Percentiles rank a stretch among this genome's conserved stretches.
These are phyloP conservation scores for Cervus canadensis DNA, from an alignment of 2,113 vertebrate species.

Conservation along the genomic window DNA sequence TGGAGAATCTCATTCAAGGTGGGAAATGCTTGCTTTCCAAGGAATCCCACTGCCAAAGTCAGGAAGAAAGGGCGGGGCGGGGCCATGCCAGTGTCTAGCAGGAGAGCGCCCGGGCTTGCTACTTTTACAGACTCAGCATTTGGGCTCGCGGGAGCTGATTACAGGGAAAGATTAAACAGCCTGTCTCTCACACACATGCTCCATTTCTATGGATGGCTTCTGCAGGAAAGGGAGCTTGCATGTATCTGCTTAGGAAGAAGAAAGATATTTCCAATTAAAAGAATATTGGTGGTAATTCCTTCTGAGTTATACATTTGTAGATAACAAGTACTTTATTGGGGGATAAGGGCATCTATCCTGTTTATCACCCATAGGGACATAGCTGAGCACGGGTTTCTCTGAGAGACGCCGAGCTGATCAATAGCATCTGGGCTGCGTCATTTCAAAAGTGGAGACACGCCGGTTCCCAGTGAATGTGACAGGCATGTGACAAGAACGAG, in stretches of 20 bases:
- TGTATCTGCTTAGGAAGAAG: conserved; percentile 63
- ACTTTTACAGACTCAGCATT: conserved; percentile 70
- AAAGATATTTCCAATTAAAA: conserved; percentile 76
- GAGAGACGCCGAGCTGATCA: conserved; percentile 11
- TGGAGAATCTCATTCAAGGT: conserved; percentile 58
- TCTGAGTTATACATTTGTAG: conserved; percentile 55
- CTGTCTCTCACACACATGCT: conserved; percentile 75
- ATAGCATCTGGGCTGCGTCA: conserved; percentile 43
- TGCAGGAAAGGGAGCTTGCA: conserved; percentile 44
- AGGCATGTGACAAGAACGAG: conserved; percentile 47
- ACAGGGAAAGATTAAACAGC: conserved; percentile 75
- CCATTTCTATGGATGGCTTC: conserved; percentile 69
- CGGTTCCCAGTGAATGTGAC: conserved; percentile 22
- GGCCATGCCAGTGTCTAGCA: neutral
- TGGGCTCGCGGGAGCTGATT: conserved; percentile 75
- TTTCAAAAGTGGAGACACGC: conserved; percentile 45
- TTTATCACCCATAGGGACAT: conserved; percentile 43
- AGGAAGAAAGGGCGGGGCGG: neutral
- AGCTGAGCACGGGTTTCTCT: conserved; percentile 13
- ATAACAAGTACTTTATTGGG: conserved; percentile 45
- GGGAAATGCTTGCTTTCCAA: conserved; percentile 48
- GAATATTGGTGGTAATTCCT: conserved; percentile 53
- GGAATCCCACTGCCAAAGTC: conserved; percentile 23
- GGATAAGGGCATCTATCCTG: conserved; percentile 25
- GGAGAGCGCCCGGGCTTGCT: neutral